Percentiles rank a stretch among this genome's conserved stretches.
phyloP scores from a whole-genome alignment of 2,113 vertebrate species.

The Lates calcarifer region DNA sequence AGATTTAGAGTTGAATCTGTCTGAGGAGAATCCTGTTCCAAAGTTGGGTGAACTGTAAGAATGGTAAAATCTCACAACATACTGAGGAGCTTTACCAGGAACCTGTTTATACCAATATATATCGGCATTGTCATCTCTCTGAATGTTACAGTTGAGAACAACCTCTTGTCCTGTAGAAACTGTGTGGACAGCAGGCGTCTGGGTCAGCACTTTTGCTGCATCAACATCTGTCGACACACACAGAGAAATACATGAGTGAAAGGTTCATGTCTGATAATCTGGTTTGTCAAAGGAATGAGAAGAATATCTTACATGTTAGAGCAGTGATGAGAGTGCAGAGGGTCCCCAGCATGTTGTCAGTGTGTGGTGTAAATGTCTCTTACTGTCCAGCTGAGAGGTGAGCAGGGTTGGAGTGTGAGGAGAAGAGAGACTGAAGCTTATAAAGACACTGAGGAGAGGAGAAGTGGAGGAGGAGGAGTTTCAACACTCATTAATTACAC shows the following conservation, averaged over 20 bases:
- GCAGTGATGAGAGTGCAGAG: constrained; percentile 71
- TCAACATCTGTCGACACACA: constrained; percentile 50
- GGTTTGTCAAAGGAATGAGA: background rate
- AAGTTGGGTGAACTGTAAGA: fast-evolving
- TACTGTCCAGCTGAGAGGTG: background rate
- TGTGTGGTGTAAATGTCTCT: constrained; percentile 28
- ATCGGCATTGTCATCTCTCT: background rate
- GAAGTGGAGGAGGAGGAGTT: constrained; percentile 23
- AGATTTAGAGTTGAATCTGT: constrained; percentile 16
- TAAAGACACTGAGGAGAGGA: constrained; percentile 36
- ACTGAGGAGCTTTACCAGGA: constrained; percentile 63
- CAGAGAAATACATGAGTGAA: constrained; percentile 25
- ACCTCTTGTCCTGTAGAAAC: constrained; percentile 46
- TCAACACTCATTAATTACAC: background rate
- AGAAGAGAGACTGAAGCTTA: constrained; percentile 25
- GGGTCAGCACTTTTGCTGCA: constrained; percentile 46
- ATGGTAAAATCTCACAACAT: background rate
- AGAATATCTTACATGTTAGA: constrained; percentile 57
- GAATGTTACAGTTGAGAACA: constrained; percentile 56
- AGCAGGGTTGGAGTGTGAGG: constrained; percentile 29
- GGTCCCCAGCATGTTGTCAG: constrained; percentile 71
- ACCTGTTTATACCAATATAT: constrained; percentile 54
- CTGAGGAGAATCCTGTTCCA: constrained; percentile 69
- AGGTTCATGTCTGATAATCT: background rate
- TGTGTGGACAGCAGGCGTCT: constrained; percentile 43